Conservation (phyloP, 2,888 invertebrate species). For the Ecdyonurus torrentis region DNA sequence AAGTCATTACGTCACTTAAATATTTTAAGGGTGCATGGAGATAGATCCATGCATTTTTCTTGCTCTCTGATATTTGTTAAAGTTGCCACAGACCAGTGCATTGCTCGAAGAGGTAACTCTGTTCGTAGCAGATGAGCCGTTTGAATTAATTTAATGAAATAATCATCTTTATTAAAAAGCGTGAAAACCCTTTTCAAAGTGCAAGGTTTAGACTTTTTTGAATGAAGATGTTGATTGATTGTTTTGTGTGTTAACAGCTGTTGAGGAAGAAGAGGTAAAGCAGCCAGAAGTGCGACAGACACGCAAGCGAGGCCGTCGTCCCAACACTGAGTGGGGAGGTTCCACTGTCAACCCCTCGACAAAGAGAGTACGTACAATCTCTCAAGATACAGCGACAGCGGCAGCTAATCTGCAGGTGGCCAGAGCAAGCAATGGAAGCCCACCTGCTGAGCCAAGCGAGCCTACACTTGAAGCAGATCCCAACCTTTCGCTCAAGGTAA, state of each 20-base stretch:
- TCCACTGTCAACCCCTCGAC: neutral
- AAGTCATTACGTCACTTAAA: too few species aligned
- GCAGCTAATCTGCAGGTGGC: conserved; percentile 28
- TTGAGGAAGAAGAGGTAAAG: conserved; percentile 13
- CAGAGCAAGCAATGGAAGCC: conserved; percentile 39
- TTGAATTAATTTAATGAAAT: too few species aligned
- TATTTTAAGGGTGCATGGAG: too few species aligned
- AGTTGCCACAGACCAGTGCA: too few species aligned
- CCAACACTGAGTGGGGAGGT: conserved; percentile 16
- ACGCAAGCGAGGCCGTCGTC: conserved; percentile 24
- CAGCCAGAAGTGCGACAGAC: conserved; percentile 18
- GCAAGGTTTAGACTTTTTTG: too few species aligned
- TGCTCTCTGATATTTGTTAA: too few species aligned
- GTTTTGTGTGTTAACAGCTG: too few species aligned
- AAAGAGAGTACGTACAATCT: neutral
- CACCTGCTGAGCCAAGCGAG: conserved; percentile 31
- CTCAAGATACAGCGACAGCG: conserved; percentile 21
- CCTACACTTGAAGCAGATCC: conserved; percentile 48
- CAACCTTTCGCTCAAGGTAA: conserved; percentile 66
- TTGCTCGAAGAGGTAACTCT: neutral
- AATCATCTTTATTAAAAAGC: too few species aligned
- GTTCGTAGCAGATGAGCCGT: neutral
- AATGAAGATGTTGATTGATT: neutral
- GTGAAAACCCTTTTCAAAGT: too few species aligned
- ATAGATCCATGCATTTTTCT: too few species aligned